These are phyloP conservation scores for Tinamus major DNA, from an alignment of 2,797 vertebrate species.

Conservation along the genomic window DNA sequence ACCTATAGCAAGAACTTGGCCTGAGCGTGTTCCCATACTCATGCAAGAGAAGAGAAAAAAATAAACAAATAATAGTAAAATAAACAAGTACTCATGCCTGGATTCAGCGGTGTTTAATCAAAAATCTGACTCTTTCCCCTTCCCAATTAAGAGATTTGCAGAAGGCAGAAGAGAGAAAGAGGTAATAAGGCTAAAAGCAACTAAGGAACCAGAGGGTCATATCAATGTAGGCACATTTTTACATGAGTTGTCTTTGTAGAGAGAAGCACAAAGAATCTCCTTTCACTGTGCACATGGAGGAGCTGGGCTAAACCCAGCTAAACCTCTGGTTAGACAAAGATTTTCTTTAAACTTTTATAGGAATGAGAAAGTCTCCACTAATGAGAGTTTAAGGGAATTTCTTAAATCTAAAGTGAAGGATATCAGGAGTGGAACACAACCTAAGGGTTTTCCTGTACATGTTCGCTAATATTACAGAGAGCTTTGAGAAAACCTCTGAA, in stretches of 20 bases:
- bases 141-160: constrained; percentile 60
- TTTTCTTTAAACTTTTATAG: constrained; percentile 80
- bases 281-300: constrained; percentile 33
- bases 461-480: constrained; percentile 83
- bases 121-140: constrained; percentile 34
- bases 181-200: not conserved
- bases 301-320: constrained; percentile 75
- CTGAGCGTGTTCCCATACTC: not conserved
- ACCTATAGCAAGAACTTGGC: not conserved
- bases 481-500: constrained; percentile 77
- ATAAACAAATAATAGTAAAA: not conserved
- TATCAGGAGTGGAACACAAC: constrained; percentile 82
- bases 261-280: constrained; percentile 31
- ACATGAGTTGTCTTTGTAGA: constrained; percentile 54
- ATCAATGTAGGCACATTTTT: constrained; percentile 67
- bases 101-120: constrained; percentile 26
- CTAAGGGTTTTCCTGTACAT: constrained; percentile 82
- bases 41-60: not conserved
- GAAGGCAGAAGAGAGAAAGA: constrained; percentile 14
- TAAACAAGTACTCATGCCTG: not conserved
- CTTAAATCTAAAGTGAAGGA: constrained; percentile 83
- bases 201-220: not conserved
- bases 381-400: constrained; percentile 84
- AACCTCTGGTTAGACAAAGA: constrained; percentile 77
- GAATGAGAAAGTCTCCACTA: constrained; percentile 77